A percentile compares a stretch with the other conserved stretches of the same genome.
Evolutionary conservation across 2,888 invertebrate genomes (phyloP).

Genomic region (Apodemia duryi): DNA sequence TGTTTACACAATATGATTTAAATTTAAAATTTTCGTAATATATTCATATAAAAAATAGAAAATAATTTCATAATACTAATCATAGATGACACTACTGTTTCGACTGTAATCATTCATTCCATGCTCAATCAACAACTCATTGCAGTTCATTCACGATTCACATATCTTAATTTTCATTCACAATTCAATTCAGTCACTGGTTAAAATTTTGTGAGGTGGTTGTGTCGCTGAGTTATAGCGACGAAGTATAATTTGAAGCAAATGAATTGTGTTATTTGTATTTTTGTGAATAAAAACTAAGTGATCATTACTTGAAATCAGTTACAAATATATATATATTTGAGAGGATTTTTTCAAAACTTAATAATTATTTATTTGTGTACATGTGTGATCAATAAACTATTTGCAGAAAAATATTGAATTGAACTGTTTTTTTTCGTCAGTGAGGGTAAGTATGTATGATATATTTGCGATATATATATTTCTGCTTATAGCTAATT

Average conservation of each 20-base stretch:
- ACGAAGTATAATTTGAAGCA: not conserved
- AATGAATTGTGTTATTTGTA: constrained; percentile 5
- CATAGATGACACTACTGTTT: not conserved
- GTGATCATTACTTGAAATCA: not conserved
- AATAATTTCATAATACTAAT: not conserved
- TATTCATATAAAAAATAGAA: no score
- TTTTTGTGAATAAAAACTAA: constrained; percentile 13
- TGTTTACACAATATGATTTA: no score
- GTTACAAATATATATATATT: not conserved
- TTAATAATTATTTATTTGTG: not conserved
- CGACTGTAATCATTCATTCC: not conserved
- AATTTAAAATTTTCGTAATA: no score
- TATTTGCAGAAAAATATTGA: constrained; percentile 1
- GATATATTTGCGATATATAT: not conserved
- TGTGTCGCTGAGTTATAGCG: not conserved
- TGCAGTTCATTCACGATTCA: constrained; percentile 1
- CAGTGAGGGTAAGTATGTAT: not conserved
- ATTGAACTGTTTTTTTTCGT: not conserved
- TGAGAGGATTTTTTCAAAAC: not conserved
- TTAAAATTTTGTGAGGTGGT: not conserved
- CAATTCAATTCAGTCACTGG: not conserved
- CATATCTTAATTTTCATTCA: not conserved
- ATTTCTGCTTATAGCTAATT: not conserved
- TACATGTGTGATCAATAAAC: constrained; percentile 15
- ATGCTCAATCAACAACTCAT: not conserved